Base-by-base conservation (phyloP, 1,140 invertebrate genomes). In the Myzus persicae region DNA sequence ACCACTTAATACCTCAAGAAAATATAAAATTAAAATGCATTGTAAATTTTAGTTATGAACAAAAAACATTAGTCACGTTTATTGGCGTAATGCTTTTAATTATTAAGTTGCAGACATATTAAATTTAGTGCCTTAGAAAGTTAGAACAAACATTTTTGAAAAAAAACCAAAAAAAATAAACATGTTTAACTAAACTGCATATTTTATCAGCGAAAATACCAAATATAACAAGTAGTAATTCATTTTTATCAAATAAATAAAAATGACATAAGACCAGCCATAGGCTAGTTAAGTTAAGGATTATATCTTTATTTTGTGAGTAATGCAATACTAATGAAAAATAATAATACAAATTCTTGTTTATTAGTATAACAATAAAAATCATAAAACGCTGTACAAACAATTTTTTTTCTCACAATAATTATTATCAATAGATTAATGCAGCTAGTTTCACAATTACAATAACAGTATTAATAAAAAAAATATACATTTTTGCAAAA, bases 331-430 rank as follows among this genome's bases (percentile, higher is more conserved):
- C 82, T 24, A 84, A 26, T 42, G 4, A 26, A 40, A 42, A 26
- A 84, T 26, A 11, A 40, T 11, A 84, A 42, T 40, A 84, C 22
- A 84, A 40, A 84, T 26, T 42, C 42, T 84, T 42, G 42, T 84
- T 84, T 26, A 84, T 84, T 31, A 84, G 40, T 84, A 31, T 26
- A 84, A 84, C 82, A 84, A 84, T 42, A 84, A 84, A 84, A 84
- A 84, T 84, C 42, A 84, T 84, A 84, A 84, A 84, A 84, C 22
- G 3, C 24, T 84, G 22, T 84, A 84, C 82, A 84, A 26, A 82
- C 2, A 38, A 84, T 26, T 84, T 40, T 24, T 84, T 40, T 40
- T 42, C 0, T 67, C 26, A n/a, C 26, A 11, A n/a, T 31, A 31
- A 67, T 11, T n/a, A n/a, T 76, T 76, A 18, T n/a, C n/a, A 76